These are phyloP conservation scores for Psammodynastes pulverulentus DNA, from an alignment of 2,113 vertebrate species.

Conservation along the genomic window DNA sequence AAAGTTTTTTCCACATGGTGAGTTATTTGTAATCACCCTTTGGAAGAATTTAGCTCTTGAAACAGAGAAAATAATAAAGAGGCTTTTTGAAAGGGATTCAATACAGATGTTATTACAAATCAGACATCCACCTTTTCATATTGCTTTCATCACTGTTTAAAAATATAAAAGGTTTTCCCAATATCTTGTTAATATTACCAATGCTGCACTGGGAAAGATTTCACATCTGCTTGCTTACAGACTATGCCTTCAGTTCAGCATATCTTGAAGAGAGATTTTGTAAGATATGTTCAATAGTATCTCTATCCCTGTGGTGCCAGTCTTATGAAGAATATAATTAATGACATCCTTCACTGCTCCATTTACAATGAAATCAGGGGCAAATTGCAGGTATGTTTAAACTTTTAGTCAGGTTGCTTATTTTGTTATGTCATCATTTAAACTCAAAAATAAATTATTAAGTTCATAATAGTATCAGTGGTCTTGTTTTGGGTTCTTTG, in stretches of 20 bases:
- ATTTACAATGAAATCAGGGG: too few species aligned
- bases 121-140: background rate
- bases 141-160: background rate
- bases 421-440: background rate
- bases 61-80: constrained; percentile 46
- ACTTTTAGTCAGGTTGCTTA: background rate
- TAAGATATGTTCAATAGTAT: too few species aligned
- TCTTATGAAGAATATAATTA: background rate
- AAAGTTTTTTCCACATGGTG: constrained; percentile 36
- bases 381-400: too few species aligned
- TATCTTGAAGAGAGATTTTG: background rate
- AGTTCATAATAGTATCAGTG: background rate
- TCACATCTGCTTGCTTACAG: background rate
- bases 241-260: background rate
- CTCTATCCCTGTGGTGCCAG: too few species aligned
- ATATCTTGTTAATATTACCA: background rate
- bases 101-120: background rate
- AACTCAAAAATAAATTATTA: background rate
- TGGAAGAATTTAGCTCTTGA: too few species aligned
- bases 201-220: background rate
- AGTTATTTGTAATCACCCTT: background rate
- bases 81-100: background rate
- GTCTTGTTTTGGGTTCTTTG: background rate
- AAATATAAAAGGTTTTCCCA: background rate
- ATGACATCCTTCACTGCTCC: too few species aligned